Evolutionary conservation across 2,797 vertebrate species (phyloP), one percentile per base, ranked within the genome.

Genomic region (Artibeus jamaicensis): DNA sequence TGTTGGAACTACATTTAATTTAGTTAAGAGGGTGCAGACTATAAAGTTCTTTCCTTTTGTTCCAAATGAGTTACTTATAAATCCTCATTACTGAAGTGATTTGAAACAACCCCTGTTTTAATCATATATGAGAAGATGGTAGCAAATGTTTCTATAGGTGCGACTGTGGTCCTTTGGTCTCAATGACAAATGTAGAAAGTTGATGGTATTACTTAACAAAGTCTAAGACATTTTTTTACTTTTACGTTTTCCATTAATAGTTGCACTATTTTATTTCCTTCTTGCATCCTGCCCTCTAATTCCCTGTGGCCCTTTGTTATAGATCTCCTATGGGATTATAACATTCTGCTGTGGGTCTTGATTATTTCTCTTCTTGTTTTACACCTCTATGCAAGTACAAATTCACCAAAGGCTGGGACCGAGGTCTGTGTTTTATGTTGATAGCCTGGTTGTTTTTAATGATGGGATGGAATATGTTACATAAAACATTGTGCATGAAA

Each of bases 141-240:
- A 70, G 24, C n/a, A 24, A 11, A 62, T 92, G 62, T 74, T 57
- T 94, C 26, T 83, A 78, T 0, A n/a, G 93, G 22, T 14, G 1
- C 14, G 62, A 19, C 3, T 15, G 34, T 48, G 68, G 34, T 78
- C 57, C 77, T 42, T 68, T 81, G 59, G 22, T 76, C 55, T 91
- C 21, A 93, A 32, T 70, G 53, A 91, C 16, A 91, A 44, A 68
- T 39, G 34, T 16, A 57, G 68, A 48, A 50, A 9, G 6, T 65
- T 84, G 59, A 62, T 21, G 67, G 32, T 57, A 37, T 86, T 95
- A 77, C 84, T 92, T 78, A 90, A 90, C 29, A 89, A 68, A 37
- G 82, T 89, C 9, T 65, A 65, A 93, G 67, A 32, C 16, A 76
- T 24, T 96, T 97, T 24, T 96, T 97, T 77, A 24, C 19, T 3